Evolutionary conservation across 2,888 invertebrate genomes (phyloP), one percentile per base, ranked within the genome.

Genomic region (Lycaena phlaeas): DNA sequence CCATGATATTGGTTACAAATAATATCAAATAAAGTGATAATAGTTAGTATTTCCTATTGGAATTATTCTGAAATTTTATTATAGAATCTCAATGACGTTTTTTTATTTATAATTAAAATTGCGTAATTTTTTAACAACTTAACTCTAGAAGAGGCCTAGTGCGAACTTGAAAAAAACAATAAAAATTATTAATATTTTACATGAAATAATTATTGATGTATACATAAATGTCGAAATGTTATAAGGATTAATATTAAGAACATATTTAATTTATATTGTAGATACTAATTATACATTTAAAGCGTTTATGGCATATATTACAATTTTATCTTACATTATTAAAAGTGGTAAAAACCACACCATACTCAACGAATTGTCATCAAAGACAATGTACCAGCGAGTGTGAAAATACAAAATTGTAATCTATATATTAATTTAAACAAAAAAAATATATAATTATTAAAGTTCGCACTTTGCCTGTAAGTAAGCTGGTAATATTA

Each of bases 1-100:
- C 76, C 78, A 77, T 77, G 65, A 69, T 70, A 70, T 72, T 78
- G 78, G 77, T 77, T 75, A 69, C 61, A 64, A 65, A 64, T 57
- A 53, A 56, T 66, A 61, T 64, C 54, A 41, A 30, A 42, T 31
- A 44, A 45, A 68, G 74, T 76, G 73, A 74, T 76, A 75, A 62
- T 74, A 57, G 55, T 42, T 56, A 53, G 49, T 54, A 50, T 55
- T 68, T 62, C 55, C 60, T 47, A 42, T 48, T 41, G 48, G 47
- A 67, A 70, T 70, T 68, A 65, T 65, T 63, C 38, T 37, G 29
- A 44, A 55, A 60, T 56, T 60, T 52, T 44, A 54, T 62, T 59
- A 57, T 60, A 57, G 59, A 64, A 66, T 62, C 25, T 30, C 25
- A 14, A 25, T 31, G 39, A 29, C 39, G 31, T 29, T 22, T 30